A percentile compares a stretch with the other conserved stretches of the same genome.
These are phyloP conservation scores for Metalampra italica DNA, from an alignment of 2,888 invertebrate genomes.

Conservation along the genomic window DNA sequence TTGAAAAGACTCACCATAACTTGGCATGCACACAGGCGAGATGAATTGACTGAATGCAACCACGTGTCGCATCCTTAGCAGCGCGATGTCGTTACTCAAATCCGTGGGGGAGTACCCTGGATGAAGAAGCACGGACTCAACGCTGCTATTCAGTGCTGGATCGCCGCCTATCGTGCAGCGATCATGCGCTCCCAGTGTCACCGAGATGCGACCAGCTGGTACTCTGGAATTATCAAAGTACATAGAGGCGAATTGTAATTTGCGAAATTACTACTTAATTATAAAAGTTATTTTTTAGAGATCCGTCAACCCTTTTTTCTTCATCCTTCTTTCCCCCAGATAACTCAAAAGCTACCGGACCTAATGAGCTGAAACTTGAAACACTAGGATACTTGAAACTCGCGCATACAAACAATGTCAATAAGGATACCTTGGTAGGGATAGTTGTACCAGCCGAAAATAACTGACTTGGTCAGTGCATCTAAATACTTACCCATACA, in stretches of 20 bases:
- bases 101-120: conserved; percentile 73
- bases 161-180: conserved; percentile 64
- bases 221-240: conserved; percentile 32
- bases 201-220: conserved; percentile 62
- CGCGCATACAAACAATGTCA: no score
- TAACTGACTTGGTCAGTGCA: no score
- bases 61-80: conserved; percentile 73
- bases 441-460: no score
- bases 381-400: no score
- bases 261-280: background rate
- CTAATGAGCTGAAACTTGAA: no score
- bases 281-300: no score
- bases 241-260: no score
- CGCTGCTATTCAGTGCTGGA: conserved; percentile 69
- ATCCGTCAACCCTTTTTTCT: no score
- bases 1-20: conserved; percentile 42
- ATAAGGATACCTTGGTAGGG: no score
- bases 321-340: no score
- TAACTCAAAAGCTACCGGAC: no score
- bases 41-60: conserved; percentile 70
- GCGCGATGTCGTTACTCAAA: conserved; percentile 78
- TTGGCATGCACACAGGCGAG: conserved; percentile 78
- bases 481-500: conserved; percentile 54
- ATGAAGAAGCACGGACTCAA: conserved; percentile 69
- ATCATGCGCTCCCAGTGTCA: conserved; percentile 75